Evolutionary conservation across 2,888 invertebrate genomes (phyloP).

Genomic region (Ennomos erosarius): DNA sequence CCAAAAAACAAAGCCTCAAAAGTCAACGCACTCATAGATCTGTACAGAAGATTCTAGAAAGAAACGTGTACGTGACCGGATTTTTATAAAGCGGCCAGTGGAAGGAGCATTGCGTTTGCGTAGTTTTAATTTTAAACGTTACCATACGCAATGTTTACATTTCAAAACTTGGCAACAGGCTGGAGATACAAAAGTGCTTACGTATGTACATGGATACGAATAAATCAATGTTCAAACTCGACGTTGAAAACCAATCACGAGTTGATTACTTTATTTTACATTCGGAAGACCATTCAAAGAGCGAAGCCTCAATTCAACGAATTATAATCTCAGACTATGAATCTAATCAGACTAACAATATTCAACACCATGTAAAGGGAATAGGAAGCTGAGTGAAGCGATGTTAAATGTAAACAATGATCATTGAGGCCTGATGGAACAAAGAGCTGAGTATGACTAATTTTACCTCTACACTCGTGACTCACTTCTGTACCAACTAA

Average conservation of each 20-base stretch:
- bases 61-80: conserved; percentile 53
- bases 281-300: conserved; percentile 16
- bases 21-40: conserved; percentile 55
- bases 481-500: conserved; percentile 64
- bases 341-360: neutral
- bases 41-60: conserved; percentile 58
- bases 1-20: conserved; percentile 55
- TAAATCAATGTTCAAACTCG: conserved; percentile 28
- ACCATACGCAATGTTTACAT: conserved; percentile 47
- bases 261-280: conserved; percentile 23
- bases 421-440: conserved; percentile 52
- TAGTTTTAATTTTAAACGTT: conserved; percentile 47
- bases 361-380: conserved; percentile 25
- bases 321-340: neutral
- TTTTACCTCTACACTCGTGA: conserved; percentile 55
- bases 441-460: conserved; percentile 63
- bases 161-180: conserved; percentile 52
- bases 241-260: conserved; percentile 25
- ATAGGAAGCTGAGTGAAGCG: conserved; percentile 39
- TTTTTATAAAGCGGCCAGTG: conserved; percentile 48
- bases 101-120: conserved; percentile 37
- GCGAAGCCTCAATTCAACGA: too few relatives aligned
- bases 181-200: conserved; percentile 31
- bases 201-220: conserved; percentile 27
- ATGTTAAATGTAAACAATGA: conserved; percentile 46